These are phyloP conservation scores for Aurelia sp. DNA, from an alignment of 30 jellyfish, hydroid and myxozoan genomes.

Conservation along the genomic window DNA sequence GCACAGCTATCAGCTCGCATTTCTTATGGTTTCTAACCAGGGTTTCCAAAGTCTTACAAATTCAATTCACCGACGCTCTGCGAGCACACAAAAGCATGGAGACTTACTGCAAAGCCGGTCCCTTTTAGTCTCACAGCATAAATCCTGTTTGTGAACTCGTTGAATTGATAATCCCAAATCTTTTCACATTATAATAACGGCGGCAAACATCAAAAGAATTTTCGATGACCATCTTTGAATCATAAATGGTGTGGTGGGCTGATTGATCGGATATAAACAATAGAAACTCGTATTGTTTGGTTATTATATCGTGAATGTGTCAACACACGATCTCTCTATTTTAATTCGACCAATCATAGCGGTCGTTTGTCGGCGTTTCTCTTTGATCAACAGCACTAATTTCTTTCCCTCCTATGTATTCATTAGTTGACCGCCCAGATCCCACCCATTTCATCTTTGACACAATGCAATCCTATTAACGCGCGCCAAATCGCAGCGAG, in stretches of 20 bases:
- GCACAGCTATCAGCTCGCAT: conserved; percentile 69
- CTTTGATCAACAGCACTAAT: conserved; percentile 96
- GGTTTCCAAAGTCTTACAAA: conserved; percentile 72
- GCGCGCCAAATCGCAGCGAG: conserved; percentile 99
- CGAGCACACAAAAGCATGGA: conserved; percentile 77
- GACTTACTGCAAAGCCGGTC: conserved; percentile 80
- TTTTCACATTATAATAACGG: conserved; percentile 83
- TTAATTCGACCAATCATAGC: conserved; percentile 74
- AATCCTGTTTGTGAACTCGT: conserved; percentile 75
- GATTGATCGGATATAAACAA: conserved; percentile 91
- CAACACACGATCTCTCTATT: conserved; percentile 91
- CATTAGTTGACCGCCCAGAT: conserved; percentile 99
- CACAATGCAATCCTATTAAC: conserved; percentile 94
- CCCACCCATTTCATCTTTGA: conserved; percentile 97
- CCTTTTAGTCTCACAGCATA: conserved; percentile 74
- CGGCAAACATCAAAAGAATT: conserved; percentile 86
- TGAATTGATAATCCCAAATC: conserved; percentile 87
- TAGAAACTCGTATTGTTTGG: conserved; percentile 85
- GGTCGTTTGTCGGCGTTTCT: conserved; percentile 87
- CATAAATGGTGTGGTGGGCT: conserved; percentile 85
- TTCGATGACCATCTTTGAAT: conserved; percentile 84
- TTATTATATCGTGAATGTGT: conserved; percentile 87
- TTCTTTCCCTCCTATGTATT: conserved; percentile 99
- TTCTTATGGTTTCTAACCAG: conserved; percentile 64
- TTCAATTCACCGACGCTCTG: conserved; percentile 68